A percentile compares a stretch with the other conserved stretches of the same genome.
Conservation (phyloP, 2,888 invertebrate genomes). For the Phoenoteleia sp. region DNA sequence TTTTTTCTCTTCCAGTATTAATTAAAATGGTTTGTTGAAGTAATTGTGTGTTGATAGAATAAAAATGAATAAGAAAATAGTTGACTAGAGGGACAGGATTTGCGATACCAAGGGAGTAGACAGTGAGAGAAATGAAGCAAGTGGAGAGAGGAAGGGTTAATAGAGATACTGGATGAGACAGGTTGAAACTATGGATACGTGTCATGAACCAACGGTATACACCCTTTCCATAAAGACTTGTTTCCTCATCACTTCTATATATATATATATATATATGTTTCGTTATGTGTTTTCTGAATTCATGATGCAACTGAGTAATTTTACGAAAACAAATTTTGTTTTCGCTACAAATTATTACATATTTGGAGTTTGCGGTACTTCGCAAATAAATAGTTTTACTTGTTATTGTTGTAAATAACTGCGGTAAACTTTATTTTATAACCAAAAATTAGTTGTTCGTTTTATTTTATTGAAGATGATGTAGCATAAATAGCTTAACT, state of each 20-base stretch:
- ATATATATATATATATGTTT: slow-evolving; percentile 23
- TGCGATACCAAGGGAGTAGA: background rate
- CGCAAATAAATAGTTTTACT: too few species aligned
- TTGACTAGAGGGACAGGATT: slow-evolving; percentile 37
- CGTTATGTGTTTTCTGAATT: background rate
- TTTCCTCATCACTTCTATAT: slow-evolving; percentile 23
- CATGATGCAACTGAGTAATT: too few species aligned
- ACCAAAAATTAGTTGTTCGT: too few species aligned
- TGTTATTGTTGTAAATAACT: too few species aligned
- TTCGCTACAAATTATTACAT: too few species aligned
- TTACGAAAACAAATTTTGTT: too few species aligned
- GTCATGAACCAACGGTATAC: slow-evolving; percentile 45
- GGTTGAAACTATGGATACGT: slow-evolving; percentile 52
- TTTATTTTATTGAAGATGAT: too few species aligned
- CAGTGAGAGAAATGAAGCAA: slow-evolving; percentile 27
- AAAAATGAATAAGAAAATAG: slow-evolving; percentile 53
- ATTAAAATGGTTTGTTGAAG: slow-evolving; percentile 56
- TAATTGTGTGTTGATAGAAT: slow-evolving; percentile 65
- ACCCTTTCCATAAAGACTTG: slow-evolving; percentile 47
- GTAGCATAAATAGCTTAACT: too few species aligned
- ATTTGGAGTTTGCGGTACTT: too few species aligned
- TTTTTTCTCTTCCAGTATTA: too few species aligned
- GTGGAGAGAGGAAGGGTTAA: slow-evolving; percentile 51
- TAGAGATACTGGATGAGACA: slow-evolving; percentile 56
- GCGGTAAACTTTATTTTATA: too few species aligned